phyloP scores from a whole-genome alignment of 2,113 vertebrate species.

The Atrichornis clamosus region DNA sequence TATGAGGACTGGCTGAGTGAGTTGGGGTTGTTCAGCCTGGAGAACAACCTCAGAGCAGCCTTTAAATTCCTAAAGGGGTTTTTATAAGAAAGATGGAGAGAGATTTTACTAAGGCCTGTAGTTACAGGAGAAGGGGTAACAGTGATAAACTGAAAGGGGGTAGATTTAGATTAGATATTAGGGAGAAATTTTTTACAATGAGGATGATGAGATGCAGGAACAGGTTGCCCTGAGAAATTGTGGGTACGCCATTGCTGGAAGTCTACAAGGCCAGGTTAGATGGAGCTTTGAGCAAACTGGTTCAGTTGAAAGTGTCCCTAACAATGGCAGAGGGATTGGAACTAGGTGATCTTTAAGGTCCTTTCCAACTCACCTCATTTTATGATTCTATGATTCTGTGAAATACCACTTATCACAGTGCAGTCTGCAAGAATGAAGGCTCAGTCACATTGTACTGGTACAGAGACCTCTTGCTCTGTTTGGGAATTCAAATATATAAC shows the following conservation, averaged over 20 bases:
- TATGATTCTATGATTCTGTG: background rate
- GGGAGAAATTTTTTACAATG: background rate
- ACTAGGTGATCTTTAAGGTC: background rate
- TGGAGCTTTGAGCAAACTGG: background rate
- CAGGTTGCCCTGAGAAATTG: background rate
- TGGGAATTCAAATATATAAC: background rate
- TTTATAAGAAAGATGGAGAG: background rate
- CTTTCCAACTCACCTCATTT: background rate
- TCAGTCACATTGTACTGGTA: background rate
- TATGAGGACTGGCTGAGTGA: background rate
- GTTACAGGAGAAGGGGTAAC: background rate
- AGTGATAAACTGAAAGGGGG: background rate
- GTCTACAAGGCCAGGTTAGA: background rate
- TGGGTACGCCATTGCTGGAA: background rate
- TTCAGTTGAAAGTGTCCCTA: background rate
- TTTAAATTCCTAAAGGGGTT: background rate
- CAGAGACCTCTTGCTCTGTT: background rate
- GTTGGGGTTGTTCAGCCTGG: background rate
- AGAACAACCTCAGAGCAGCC: background rate
- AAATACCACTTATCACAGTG: slow-evolving; percentile 20
- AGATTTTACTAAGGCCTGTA: background rate
- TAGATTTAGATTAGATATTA: background rate
- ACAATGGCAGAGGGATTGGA: background rate
- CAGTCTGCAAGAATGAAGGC: background rate
- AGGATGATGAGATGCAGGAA: background rate